phyloP scores from a whole-genome alignment of 2,113 vertebrate species.

The Pituophis catenifer region DNA sequence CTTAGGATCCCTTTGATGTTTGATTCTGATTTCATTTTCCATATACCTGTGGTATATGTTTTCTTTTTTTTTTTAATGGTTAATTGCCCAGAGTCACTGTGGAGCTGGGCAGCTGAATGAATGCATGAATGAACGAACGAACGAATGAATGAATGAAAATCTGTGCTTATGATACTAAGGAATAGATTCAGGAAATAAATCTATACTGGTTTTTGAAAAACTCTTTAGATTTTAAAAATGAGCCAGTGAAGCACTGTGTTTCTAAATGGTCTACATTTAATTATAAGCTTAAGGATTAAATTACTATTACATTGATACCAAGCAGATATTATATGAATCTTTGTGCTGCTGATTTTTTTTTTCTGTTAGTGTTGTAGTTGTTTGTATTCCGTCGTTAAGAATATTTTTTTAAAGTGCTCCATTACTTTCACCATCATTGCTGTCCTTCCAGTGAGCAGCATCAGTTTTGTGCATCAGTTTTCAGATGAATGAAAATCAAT shows the following conservation, averaged over 20 bases:
- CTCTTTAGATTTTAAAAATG: not conserved
- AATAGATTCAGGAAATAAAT: not conserved
- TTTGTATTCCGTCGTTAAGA: not conserved
- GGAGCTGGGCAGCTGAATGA: not conserved
- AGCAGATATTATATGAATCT: not conserved
- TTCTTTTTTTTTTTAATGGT: not conserved
- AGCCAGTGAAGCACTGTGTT: not conserved
- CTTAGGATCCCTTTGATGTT: not conserved
- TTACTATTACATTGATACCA: not conserved
- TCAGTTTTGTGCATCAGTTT: not conserved
- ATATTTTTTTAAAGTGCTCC: not conserved
- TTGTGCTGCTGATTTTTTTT: not conserved
- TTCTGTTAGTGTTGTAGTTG: not conserved
- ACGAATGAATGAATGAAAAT: not conserved
- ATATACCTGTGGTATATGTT: not conserved
- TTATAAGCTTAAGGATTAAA: not conserved
- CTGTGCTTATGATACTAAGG: not conserved
- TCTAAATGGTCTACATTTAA: not conserved
- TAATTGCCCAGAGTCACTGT: not conserved
- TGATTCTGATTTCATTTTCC: not conserved
- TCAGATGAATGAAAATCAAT: slow-evolving; percentile 20
- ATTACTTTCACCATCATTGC: not conserved
- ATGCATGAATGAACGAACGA: too few species aligned
- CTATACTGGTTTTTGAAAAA: not conserved
- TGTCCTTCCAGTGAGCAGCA: not conserved